Evolutionary conservation across 1,140 invertebrate species (phyloP).

Genomic region (Hormaphis cornu): DNA sequence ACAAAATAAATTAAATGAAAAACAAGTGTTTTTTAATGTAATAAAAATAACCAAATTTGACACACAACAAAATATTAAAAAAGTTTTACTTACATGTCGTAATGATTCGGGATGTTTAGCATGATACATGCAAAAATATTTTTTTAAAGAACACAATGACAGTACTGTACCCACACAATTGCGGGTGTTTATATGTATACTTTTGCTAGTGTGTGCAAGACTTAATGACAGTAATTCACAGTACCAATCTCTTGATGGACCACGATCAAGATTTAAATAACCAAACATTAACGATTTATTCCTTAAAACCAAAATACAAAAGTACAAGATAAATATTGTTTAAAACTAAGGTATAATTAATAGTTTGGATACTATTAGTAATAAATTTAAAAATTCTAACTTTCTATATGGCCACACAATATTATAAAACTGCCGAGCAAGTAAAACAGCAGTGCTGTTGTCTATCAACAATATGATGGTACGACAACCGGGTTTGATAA

Average conservation of each 20-base stretch:
- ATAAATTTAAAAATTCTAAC: constrained; percentile 46
- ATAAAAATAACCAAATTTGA: too few species aligned
- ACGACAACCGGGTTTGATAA: constrained; percentile 89
- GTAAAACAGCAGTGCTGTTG: constrained; percentile 69
- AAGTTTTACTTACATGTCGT: not conserved
- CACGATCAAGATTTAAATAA: constrained; percentile 82
- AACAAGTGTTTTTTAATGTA: too few species aligned
- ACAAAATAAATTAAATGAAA: too few species aligned
- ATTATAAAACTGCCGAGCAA: constrained; percentile 84
- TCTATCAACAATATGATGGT: constrained; percentile 87
- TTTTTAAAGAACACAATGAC: constrained; percentile 86
- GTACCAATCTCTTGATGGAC: constrained; percentile 73
- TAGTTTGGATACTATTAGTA: too few species aligned
- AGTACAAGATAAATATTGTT: constrained; percentile 28
- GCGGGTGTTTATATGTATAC: constrained; percentile 85
- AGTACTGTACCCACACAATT: constrained; percentile 96
- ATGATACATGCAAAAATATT: constrained; percentile 98
- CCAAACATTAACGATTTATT: constrained; percentile 89
- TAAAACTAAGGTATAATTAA: too few species aligned
- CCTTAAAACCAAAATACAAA: constrained; percentile 44
- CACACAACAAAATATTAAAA: not conserved
- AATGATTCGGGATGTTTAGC: constrained; percentile 65
- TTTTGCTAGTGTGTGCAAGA: constrained; percentile 59
- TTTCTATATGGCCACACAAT: constrained; percentile 91
- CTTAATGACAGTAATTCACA: constrained; percentile 75